Evolutionary conservation across 1,140 invertebrate genomes (phyloP).

Genomic region (Dysdera silvatica): DNA sequence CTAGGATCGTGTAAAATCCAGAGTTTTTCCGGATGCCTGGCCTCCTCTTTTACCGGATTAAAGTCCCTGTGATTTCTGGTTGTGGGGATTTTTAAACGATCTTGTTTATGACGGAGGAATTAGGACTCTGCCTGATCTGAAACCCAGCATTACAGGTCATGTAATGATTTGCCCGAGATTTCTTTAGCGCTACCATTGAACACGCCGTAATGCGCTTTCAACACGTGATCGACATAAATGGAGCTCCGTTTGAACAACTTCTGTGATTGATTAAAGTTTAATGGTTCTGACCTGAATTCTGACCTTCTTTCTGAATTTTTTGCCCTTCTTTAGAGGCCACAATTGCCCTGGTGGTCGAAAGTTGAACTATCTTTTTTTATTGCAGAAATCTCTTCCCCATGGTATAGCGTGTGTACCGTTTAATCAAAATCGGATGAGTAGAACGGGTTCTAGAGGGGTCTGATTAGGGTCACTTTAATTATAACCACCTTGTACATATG

Average conservation of each 20-base stretch:
- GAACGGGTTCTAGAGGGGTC: no score
- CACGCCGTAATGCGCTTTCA: conserved; percentile 6
- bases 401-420: no score
- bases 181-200: not conserved
- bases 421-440: no score
- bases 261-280: not conserved
- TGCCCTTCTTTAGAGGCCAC: no score
- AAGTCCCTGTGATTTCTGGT: not conserved
- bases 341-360: no score
- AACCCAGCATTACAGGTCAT: not conserved
- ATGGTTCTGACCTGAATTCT: not conserved
- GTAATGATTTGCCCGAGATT: no score
- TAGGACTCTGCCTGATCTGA: conserved; percentile 8
- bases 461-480: no score
- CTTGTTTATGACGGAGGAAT: not conserved
- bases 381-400: no score
- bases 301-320: no score
- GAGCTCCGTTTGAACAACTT: not conserved
- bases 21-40: not conserved
- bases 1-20: not conserved
- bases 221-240: not conserved
- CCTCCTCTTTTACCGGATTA: conserved; percentile 1
- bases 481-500: no score
- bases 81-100: not conserved
- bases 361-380: no score